Conservation (phyloP, 1,140 invertebrate species). For the Eriosoma lanigerum region DNA sequence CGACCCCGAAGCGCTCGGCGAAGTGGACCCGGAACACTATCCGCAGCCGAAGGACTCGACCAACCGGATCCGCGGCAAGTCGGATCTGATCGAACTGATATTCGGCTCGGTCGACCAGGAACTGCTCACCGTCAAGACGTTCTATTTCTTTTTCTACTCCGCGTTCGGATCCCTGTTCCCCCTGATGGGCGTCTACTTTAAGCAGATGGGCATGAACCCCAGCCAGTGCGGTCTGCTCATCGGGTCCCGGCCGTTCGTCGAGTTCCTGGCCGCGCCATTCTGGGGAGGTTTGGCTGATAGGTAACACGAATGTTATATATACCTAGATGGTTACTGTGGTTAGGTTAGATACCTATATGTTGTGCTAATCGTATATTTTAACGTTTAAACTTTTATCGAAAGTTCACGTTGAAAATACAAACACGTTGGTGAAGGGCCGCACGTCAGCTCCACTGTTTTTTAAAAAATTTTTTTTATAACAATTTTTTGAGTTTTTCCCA, state of each 20-base stretch:
- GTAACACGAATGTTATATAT: too few relatives aligned
- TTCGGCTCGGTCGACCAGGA: conserved; percentile 85
- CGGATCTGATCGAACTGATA: conserved; percentile 79
- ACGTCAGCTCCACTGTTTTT: too few relatives aligned
- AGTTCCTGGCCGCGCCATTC: conserved; percentile 96
- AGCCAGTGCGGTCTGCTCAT: conserved; percentile 90
- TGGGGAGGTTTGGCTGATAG: conserved; percentile 95
- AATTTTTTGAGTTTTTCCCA: too few relatives aligned
- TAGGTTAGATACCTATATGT: too few relatives aligned
- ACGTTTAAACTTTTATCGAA: too few relatives aligned
- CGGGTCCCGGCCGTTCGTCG: conserved; percentile 92
- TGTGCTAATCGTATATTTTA: too few relatives aligned
- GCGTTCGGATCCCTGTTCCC: conserved; percentile 98
- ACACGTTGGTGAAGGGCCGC: too few relatives aligned
- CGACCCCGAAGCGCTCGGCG: conserved; percentile 72
- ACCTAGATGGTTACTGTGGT: too few relatives aligned
- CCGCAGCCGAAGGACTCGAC: conserved; percentile 83
- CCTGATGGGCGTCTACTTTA: conserved; percentile 97
- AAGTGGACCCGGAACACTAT: conserved; percentile 72
- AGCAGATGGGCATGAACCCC: conserved; percentile 97
- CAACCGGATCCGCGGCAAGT: conserved; percentile 82
- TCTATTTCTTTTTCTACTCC: conserved; percentile 99
- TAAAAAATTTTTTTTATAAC: too few relatives aligned
- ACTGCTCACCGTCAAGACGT: conserved; percentile 89
- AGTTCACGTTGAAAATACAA: too few relatives aligned